These are phyloP conservation scores for Eudemis profundana DNA, from an alignment of 2,888 invertebrate species.

Conservation along the genomic window DNA sequence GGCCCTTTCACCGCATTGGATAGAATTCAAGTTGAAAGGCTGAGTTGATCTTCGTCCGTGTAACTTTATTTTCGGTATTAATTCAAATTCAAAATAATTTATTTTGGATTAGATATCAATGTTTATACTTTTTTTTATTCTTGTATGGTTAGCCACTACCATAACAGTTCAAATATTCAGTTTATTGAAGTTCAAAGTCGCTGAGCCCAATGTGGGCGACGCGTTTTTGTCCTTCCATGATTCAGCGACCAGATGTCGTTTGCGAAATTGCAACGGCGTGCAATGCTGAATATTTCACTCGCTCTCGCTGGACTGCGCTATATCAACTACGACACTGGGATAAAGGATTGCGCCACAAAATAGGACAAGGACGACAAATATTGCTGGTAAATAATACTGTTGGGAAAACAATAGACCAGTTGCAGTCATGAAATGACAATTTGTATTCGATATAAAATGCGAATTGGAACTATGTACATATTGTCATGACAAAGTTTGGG, in stretches of 20 bases:
- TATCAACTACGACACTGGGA: conserved; percentile 11
- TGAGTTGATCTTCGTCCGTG: too few species aligned
- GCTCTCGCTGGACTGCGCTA: conserved; percentile 37
- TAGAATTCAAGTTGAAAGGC: too few species aligned
- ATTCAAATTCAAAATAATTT: too few species aligned
- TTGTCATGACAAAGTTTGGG: too few species aligned
- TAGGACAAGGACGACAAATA: conserved; percentile 24
- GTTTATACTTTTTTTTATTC: too few species aligned
- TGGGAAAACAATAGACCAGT: neutral
- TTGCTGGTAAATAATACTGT: conserved; percentile 6
- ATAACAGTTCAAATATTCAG: neutral
- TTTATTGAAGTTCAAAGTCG: conserved; percentile 7
- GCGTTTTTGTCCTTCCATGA: conserved; percentile 39
- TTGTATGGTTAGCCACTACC: too few species aligned
- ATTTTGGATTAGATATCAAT: too few species aligned
- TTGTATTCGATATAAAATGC: too few species aligned
- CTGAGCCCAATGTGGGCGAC: conserved; percentile 19
- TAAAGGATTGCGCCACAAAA: conserved; percentile 35
- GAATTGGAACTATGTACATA: too few species aligned
- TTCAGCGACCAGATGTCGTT: conserved; percentile 45
- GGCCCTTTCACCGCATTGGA: neutral
- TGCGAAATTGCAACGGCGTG: conserved; percentile 50
- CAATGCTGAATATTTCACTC: conserved; percentile 51
- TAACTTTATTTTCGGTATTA: too few species aligned
- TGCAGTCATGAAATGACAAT: neutral